Conservation (phyloP, 2,113 vertebrate species). For the Ochotona princeps region DNA sequence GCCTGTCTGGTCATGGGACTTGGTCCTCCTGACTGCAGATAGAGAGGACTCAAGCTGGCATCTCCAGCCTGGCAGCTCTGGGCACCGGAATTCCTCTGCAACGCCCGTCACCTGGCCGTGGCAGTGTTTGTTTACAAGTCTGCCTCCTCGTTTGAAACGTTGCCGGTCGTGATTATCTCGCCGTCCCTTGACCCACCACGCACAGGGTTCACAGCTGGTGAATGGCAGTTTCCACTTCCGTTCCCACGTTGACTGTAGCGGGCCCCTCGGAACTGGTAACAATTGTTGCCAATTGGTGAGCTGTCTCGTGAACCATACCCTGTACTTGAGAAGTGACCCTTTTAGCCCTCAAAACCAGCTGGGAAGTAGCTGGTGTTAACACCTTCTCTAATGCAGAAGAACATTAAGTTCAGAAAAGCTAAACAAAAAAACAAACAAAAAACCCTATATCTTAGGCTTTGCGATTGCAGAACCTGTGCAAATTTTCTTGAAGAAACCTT, state of each 20-base stretch:
- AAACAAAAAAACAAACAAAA: not conserved
- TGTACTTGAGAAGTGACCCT: not conserved
- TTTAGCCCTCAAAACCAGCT: conserved; percentile 1
- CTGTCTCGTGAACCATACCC: not conserved
- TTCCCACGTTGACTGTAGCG: conserved; percentile 48
- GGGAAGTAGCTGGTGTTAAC: not conserved
- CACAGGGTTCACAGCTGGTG: conserved; percentile 31
- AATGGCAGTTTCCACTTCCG: conserved; percentile 71
- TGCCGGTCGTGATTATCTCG: not conserved
- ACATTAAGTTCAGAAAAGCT: conserved; percentile 46
- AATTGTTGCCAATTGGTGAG: conserved; percentile 56
- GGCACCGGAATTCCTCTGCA: not conserved
- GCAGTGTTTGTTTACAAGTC: conserved; percentile 59
- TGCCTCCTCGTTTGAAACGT: not conserved
- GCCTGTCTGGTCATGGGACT: conserved; percentile 21
- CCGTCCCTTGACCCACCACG: not conserved
- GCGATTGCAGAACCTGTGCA: not conserved
- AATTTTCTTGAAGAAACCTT: conserved; percentile 32
- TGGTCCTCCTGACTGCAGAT: not conserved
- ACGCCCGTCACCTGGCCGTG: conserved; percentile 16
- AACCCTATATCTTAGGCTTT: conserved; percentile 46
- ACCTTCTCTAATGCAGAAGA: conserved; percentile 26
- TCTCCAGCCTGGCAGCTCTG: not conserved
- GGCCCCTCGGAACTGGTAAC: conserved; percentile 47
- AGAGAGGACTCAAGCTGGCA: conserved; percentile 63